Evolutionary conservation across 2,797 vertebrate species (phyloP), one percentile per base, ranked within the genome.

Genomic region (Intellagama lesueurii): DNA sequence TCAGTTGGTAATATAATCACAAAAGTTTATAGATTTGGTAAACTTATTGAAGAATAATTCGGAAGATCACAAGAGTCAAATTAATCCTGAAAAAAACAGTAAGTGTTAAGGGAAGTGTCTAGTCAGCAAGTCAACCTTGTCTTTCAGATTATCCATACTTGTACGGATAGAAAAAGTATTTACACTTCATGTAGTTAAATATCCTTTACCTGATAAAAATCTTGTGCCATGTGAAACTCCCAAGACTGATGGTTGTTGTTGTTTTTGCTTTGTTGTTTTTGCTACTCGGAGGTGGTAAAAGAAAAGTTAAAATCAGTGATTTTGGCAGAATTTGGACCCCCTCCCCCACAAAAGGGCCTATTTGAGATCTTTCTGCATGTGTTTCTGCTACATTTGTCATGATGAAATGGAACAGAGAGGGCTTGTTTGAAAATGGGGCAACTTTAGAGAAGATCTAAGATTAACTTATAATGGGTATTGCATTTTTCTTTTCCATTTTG

Each of bases 21-120:
- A 35, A 66, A 3, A 12, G 66, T 64, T 32, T 82, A 17, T 76
- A 24, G 19, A 26, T 49, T 88, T 12, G 40, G 30, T 64, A 72
- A 66, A 70, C 5, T 40, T 77, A 79, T 47, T 78, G 49, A 28
- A 32, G 24, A 88, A 88, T 77, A 69, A 88, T 24, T 69, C 44
- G 60, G 69, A 79, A 80, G 19, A 64, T 26, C 11, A 8, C 16
- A 90, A 69, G 7, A 6, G 28, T 44, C 60, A n/a, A 70, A 68
- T 40, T 12, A 76, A 56, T 87, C 35, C 56, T 24, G 14, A 6
- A 26, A 56, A 84, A 78, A 7, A 11, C 1, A 72, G 44, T 28
- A 47, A 81, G 60, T 47, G 26, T 77, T 28, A 28, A 28, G 7
- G 30, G 28, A 69, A 69, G 9, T 68, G 28, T 75, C 52, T 79